These are phyloP conservation scores for Cavia porcellus DNA, from an alignment of 2,113 vertebrate species.

Conservation along the genomic window DNA sequence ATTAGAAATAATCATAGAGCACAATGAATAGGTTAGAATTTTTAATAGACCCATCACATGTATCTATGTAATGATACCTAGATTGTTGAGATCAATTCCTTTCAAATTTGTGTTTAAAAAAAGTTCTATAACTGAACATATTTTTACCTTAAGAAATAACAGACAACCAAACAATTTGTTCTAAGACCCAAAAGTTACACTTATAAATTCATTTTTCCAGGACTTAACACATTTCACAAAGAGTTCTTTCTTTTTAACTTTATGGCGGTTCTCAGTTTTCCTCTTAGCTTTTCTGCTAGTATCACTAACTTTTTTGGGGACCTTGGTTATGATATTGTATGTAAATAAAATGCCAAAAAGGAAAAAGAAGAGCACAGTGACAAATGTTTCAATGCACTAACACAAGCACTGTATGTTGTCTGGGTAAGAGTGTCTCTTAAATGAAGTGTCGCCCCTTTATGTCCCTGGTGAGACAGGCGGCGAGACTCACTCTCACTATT, in stretches of 20 bases:
- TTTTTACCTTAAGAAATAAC: neutral
- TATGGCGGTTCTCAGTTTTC: neutral
- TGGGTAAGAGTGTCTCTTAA: neutral
- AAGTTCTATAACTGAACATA: neutral
- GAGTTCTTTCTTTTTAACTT: neutral
- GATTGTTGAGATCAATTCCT: neutral
- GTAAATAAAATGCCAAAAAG: neutral
- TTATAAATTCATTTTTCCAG: neutral
- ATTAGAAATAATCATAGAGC: constrained; percentile 36
- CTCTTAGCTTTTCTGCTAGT: neutral
- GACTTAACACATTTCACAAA: neutral
- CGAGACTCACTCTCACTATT: neutral
- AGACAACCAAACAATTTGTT: neutral
- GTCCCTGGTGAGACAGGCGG: neutral
- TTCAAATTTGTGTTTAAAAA: neutral
- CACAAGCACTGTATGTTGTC: neutral
- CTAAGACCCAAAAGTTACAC: neutral
- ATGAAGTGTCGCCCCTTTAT: neutral
- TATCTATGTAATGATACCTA: neutral
- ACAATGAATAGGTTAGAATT: neutral
- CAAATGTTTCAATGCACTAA: neutral
- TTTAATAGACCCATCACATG: neutral
- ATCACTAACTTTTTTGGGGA: neutral
- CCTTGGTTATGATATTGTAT: neutral
- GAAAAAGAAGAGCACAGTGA: neutral